Evolutionary conservation across 2,888 invertebrate genomes (phyloP).

Genomic region (Cetonia aurata): DNA sequence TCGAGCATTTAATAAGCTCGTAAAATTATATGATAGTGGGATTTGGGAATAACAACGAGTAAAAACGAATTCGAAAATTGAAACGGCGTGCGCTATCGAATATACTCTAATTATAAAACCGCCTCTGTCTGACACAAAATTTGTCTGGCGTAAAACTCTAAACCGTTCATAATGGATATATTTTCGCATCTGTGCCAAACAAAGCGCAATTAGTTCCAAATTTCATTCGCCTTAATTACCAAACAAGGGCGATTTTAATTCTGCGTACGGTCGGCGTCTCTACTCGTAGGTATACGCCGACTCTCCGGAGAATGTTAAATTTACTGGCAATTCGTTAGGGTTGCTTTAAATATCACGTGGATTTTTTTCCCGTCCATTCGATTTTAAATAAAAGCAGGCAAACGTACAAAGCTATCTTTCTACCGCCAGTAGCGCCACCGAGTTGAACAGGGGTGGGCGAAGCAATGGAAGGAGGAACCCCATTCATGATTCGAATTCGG

Average conservation of each 20-base stretch:
- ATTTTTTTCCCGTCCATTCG: constrained; percentile 26
- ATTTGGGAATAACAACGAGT: no score
- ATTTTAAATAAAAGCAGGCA: constrained; percentile 18
- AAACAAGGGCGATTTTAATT: constrained; percentile 27
- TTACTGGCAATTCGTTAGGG: constrained; percentile 33
- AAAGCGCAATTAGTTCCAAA: constrained; percentile 34
- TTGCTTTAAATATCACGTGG: constrained; percentile 25
- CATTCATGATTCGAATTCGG: no score
- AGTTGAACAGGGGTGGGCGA: no score
- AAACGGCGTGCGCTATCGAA: no score
- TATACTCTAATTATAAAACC: no score
- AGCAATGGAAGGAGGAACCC: no score
- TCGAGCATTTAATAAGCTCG: no score
- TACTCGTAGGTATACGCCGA: neutral
- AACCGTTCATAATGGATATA: constrained; percentile 31
- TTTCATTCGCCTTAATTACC: constrained; percentile 33
- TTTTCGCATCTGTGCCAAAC: constrained; percentile 29
- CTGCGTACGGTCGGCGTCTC: neutral
- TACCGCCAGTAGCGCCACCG: no score
- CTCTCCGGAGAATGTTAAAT: constrained; percentile 21
- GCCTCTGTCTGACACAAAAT: no score
- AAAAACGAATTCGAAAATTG: no score
- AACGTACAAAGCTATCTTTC: no score
- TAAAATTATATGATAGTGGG: no score
- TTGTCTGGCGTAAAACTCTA: neutral